Evolutionary conservation across 2,113 vertebrate genomes (phyloP).

Genomic region (Elachura formosa): DNA sequence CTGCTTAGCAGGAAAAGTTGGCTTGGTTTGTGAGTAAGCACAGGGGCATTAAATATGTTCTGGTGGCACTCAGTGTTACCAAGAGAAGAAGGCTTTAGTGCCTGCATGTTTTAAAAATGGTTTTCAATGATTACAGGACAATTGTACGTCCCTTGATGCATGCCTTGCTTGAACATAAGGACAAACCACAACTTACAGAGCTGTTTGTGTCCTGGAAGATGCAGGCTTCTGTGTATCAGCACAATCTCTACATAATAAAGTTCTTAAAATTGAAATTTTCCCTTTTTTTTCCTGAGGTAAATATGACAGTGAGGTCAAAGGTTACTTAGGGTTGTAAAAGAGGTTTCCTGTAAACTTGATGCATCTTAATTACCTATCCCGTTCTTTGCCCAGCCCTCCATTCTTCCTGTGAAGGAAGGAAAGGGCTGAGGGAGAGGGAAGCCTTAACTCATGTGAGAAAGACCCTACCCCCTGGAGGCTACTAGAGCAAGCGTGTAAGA

Average conservation of each 20-base stretch:
- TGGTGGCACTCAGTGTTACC: not conserved
- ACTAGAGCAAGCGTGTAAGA: not conserved
- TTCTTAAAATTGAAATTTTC: not conserved
- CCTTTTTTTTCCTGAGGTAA: not conserved
- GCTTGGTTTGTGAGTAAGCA: not conserved
- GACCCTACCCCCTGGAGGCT: not conserved
- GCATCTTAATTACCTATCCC: not conserved
- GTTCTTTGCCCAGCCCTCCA: not conserved
- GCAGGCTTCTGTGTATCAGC: not conserved
- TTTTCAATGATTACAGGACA: not conserved
- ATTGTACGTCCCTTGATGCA: not conserved
- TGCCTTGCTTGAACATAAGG: not conserved
- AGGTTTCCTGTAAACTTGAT: not conserved
- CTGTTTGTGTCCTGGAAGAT: not conserved
- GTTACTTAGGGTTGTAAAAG: not conserved
- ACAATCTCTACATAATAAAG: not conserved
- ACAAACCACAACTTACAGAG: fast-evolving
- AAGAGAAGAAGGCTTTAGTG: not conserved
- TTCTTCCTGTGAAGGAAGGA: not conserved
- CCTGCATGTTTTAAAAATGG: not conserved
- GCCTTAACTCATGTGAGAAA: not conserved
- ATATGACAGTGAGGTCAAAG: not conserved
- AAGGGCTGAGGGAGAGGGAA: not conserved
- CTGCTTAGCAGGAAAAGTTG: not conserved
- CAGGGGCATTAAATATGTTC: not conserved